Conservation (phyloP, 2,113 vertebrate species). For the Origma solitaria region DNA sequence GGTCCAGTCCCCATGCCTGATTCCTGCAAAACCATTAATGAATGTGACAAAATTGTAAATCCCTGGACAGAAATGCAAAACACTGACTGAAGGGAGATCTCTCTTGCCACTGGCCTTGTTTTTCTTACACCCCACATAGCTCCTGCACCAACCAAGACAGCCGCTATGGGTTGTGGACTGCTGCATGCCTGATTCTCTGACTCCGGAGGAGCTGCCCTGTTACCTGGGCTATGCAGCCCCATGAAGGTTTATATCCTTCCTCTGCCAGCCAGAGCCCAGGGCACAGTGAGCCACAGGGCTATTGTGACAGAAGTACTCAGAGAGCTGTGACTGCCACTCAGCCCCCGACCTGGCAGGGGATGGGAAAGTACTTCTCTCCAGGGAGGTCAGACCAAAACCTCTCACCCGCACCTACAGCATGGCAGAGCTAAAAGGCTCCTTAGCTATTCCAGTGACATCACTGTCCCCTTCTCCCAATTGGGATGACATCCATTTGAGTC, state of each 20-base stretch:
- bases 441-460: not conserved
- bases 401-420: not conserved
- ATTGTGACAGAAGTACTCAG: not conserved
- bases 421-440: not conserved
- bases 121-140: not conserved
- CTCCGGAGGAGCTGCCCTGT: not conserved
- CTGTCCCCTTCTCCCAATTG: not conserved
- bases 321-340: not conserved
- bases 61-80: not conserved
- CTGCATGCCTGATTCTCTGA: not conserved
- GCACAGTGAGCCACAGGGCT: not conserved
- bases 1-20: not conserved
- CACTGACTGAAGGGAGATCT: not conserved
- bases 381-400: not conserved
- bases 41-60: not conserved
- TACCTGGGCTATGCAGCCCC: not conserved
- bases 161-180: accelerated
- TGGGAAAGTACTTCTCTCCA: not conserved
- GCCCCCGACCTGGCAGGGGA: not conserved
- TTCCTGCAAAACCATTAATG: not conserved
- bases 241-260: not conserved
- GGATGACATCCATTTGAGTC: not conserved
- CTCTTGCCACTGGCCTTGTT: not conserved
- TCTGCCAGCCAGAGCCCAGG: not conserved
- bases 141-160: not conserved